These are phyloP conservation scores for Corticium candelabrum DNA, from an alignment of 37 sponge, comb jelly and placozoan genomes.

Conservation along the genomic window DNA sequence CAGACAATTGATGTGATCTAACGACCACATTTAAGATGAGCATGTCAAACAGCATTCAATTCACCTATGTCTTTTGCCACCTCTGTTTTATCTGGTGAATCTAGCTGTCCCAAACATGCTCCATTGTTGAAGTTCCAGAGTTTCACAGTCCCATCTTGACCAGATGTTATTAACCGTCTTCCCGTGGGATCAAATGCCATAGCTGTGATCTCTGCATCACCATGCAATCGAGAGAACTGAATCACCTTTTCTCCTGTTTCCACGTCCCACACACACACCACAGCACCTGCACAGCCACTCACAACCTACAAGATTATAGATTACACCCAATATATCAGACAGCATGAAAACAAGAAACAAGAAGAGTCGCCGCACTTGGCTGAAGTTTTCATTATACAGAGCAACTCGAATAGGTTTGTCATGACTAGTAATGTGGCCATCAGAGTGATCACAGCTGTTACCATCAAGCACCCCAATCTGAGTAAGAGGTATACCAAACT, in stretches of 20 bases:
- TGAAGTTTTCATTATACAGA: slow-evolving; percentile 79
- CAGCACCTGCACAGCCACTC: slow-evolving; percentile 77
- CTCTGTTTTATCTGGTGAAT: slow-evolving; percentile 39
- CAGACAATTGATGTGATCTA: slow-evolving; percentile 25
- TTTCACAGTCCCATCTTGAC: slow-evolving; percentile 78
- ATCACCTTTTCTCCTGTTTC: slow-evolving; percentile 84
- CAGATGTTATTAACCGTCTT: slow-evolving; percentile 75
- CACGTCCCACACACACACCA: slow-evolving; percentile 87
- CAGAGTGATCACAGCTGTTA: background rate
- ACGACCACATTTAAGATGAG: too few species aligned
- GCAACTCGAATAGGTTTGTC: slow-evolving; percentile 71
- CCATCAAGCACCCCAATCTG: background rate
- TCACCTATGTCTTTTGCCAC: too few species aligned
- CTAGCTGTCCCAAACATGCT: slow-evolving; percentile 60
- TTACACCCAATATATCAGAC: background rate
- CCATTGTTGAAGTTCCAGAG: slow-evolving; percentile 98
- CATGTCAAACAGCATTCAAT: too few species aligned
- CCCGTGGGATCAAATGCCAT: slow-evolving; percentile 84
- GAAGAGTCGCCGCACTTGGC: slow-evolving; percentile 50
- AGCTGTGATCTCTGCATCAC: slow-evolving; percentile 81
- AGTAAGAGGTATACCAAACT: too few species aligned
- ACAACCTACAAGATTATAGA: slow-evolving; percentile 51
- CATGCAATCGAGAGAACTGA: slow-evolving; percentile 78
- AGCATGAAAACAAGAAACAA: background rate
- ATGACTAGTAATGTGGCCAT: slow-evolving; percentile 39